Evolutionary conservation across 2,797 vertebrate species (phyloP).

Genomic region (Tokudaia muenninki): DNA sequence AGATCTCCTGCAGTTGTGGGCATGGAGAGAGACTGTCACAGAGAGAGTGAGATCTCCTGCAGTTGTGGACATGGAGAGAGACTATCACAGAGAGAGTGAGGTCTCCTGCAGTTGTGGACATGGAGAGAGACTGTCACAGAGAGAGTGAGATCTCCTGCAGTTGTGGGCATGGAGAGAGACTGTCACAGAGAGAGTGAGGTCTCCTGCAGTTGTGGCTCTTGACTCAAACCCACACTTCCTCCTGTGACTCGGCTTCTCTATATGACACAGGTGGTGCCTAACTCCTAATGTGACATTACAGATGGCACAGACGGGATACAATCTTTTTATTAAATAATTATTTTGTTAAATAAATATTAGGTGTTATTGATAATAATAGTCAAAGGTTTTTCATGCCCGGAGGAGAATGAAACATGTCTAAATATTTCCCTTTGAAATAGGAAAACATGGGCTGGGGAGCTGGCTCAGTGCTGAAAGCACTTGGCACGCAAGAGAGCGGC

Average conservation of each 20-base stretch:
- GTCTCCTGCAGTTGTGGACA: neutral
- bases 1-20: neutral
- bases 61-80: too few relatives aligned
- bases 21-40: too few relatives aligned
- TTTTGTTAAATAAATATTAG: neutral
- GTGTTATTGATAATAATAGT: neutral
- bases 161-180: too few relatives aligned
- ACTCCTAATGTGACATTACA: neutral
- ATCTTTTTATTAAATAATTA: neutral
- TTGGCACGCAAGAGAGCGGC: neutral
- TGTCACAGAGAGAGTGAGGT: neutral
- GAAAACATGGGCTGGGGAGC: neutral
- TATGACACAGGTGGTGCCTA: neutral
- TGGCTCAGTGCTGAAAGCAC: neutral
- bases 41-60: neutral
- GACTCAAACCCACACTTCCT: neutral
- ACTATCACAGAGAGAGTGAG: too few relatives aligned
- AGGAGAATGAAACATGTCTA: conserved; percentile 16
- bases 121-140: too few relatives aligned
- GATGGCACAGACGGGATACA: neutral
- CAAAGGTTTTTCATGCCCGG: conserved; percentile 42
- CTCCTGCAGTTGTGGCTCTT: neutral
- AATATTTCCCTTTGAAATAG: conserved; percentile 4
- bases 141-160: neutral
- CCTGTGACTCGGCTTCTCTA: neutral